Evolutionary conservation across 2,888 invertebrate species (phyloP), one percentile per base, ranked within the genome.

Genomic region (Andrena bucephala): DNA sequence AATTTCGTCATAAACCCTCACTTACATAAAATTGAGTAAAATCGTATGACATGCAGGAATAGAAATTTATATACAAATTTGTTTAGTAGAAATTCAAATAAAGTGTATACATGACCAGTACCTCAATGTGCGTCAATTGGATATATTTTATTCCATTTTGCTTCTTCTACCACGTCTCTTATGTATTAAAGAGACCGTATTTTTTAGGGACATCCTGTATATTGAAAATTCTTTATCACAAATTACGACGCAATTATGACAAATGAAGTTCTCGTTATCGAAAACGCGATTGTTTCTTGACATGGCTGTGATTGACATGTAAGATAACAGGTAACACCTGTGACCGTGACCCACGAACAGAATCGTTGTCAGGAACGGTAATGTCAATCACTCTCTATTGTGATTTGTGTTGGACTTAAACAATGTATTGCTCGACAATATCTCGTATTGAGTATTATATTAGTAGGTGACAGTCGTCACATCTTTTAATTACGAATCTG

Each of bases 251-350:
- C 29, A 16, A 10, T 29, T 31, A 10, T 36, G 70, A 60, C 33
- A 50, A 76, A 57, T 62, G 69, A 67, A 68, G 48, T 59, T 33
- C 5, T 4, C 54, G 13, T 48, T 72, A 65, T 72, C 77, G 57
- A 57, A 71, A 36, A 31, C 0, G 48, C 4, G 63, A 77, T 72
- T 65, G 73, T 36, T 72, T 65, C 72, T 48, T 59, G 77, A 72
- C 57, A 77, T 52, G 2, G 29, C 29, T 24, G 13, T 33, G 72
- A 77, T 57, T 71, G 57, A 71, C 72, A 65, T 10, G 72, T 13
- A 29, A n/a, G 63, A 65, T 42, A 31, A 27, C 57, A 57, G n/a
- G 63, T 57, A 72, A 70, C 62, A 62, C 60, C 70, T 68, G 27
- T 59, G 59, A 69, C 42, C 42, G 42, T 33, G 16, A 57, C 54